Evolutionary conservation across 2,888 invertebrate genomes (phyloP).

Genomic region (Dendrolimus pini): DNA sequence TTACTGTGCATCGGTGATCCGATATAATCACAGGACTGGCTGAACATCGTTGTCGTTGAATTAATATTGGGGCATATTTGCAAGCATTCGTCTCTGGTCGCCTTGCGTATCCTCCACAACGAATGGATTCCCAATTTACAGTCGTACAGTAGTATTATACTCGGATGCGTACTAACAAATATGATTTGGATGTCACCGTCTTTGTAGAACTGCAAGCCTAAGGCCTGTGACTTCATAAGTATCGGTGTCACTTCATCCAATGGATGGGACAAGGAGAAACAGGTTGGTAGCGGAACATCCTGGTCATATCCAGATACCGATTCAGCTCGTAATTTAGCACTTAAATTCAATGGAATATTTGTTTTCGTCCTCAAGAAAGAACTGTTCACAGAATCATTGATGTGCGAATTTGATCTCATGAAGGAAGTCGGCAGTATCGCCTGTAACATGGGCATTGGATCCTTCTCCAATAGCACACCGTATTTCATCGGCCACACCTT

Average conservation of each 20-base stretch:
- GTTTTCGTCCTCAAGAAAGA: constrained; percentile 45
- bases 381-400: constrained; percentile 59
- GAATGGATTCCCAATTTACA: constrained; percentile 86
- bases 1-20: constrained; percentile 59
- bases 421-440: constrained; percentile 52
- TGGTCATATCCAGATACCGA: constrained; percentile 53
- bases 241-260: constrained; percentile 94
- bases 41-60: constrained; percentile 52
- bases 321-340: constrained; percentile 51
- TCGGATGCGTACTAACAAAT: constrained; percentile 85
- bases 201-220: constrained; percentile 77
- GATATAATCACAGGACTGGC: constrained; percentile 59
- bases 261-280: constrained; percentile 93
- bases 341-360: constrained; percentile 47
- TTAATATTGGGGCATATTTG: constrained; percentile 75
- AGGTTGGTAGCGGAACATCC: constrained; percentile 81
- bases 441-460: constrained; percentile 53
- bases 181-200: constrained; percentile 82
- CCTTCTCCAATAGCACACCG: constrained; percentile 90
- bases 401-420: constrained; percentile 19
- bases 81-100: constrained; percentile 83
- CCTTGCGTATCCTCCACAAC: constrained; percentile 87
- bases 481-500: constrained; percentile 90
- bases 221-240: constrained; percentile 79
- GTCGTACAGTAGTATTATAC: constrained; percentile 89